phyloP scores from a whole-genome alignment of 2,797 vertebrate genomes.

The Falco novaeseelandiae region DNA sequence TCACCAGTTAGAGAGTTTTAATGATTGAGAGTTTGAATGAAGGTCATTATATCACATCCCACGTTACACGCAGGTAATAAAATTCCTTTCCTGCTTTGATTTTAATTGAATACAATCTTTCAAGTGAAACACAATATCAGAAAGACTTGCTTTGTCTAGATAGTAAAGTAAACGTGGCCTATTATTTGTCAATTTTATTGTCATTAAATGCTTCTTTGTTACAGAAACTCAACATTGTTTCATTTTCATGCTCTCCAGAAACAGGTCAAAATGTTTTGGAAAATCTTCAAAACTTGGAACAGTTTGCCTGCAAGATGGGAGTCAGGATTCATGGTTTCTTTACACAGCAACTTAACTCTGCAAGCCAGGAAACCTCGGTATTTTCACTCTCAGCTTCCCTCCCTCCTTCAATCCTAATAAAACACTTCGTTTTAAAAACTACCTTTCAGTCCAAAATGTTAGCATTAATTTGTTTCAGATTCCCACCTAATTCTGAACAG shows the following conservation, averaged over 20 bases:
- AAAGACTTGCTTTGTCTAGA: slow-evolving; percentile 70
- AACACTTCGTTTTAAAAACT: background rate
- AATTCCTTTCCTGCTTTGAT: slow-evolving; percentile 73
- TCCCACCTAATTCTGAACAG: background rate
- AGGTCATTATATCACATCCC: slow-evolving; percentile 76
- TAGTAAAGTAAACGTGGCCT: slow-evolving; percentile 59
- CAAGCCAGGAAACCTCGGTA: background rate
- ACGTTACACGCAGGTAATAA: slow-evolving; percentile 71
- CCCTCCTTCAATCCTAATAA: background rate
- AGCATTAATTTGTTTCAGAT: background rate
- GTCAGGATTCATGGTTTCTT: background rate
- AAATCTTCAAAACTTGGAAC: slow-evolving; percentile 14
- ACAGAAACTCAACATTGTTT: background rate
- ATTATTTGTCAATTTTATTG: slow-evolving; percentile 73
- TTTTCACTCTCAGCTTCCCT: background rate
- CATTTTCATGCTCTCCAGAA: slow-evolving; percentile 7
- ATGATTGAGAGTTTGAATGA: slow-evolving; percentile 75
- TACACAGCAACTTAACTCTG: background rate
- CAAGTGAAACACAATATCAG: slow-evolving; percentile 66
- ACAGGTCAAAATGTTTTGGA: slow-evolving; percentile 25
- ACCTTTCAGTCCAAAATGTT: background rate
- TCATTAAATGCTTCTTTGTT: slow-evolving; percentile 14
- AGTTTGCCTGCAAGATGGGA: background rate
- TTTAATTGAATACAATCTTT: slow-evolving; percentile 78
- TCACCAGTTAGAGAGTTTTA: slow-evolving; percentile 77